Base-by-base conservation (phyloP, 2,113 vertebrate species). In the Pogonocichla stellata region DNA sequence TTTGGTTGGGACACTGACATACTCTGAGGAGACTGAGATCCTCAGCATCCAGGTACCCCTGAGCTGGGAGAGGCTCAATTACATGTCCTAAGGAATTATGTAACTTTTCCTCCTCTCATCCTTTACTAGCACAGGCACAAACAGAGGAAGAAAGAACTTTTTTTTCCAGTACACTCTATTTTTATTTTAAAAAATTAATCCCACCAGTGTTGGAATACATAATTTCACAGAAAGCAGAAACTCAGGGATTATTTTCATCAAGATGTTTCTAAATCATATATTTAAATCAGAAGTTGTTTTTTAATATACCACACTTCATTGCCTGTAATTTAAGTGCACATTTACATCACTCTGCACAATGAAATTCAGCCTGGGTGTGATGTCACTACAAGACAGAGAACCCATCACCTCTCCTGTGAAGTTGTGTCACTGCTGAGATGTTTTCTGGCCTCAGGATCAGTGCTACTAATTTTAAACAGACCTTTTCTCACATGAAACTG, bases 1-100 rank as follows among this genome's bases (percentile, higher is more conserved):
- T 97, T 95, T 92, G 54, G 45, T 84, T 84, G 38, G 71, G 77
- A 96, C 25, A 29, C 64, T 94, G 94, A 95, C 80, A 79, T 53
- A 66, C 86, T 72, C 51, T 56, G 48, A 94, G 70, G 86, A 95
- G 90, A 16, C 10, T 57, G 87, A 90, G 60, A 86, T 62, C 58
- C 86, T 56, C 40, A 85, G 43, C 60, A 71, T 92, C 61, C 78
- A 97, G 78, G 88, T 95, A 90, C 14, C 78, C 61, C 45, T 45
- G 53, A 72, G 67, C 31, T 80, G 48, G 48, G 62, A 80, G 66
- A 92, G 45, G 42, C 18, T 86, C 82, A 71, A 17, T 78, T 61
- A 47, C 1, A 0, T 19, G 26, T 84, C 56, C 42, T 53, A 38
- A 92, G 65, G 29, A 88, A 91, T 86, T 51, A 53, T 3, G 8